These are phyloP conservation scores for Xenops minutus DNA, from an alignment of 2,797 vertebrate species.

Conservation along the genomic window DNA sequence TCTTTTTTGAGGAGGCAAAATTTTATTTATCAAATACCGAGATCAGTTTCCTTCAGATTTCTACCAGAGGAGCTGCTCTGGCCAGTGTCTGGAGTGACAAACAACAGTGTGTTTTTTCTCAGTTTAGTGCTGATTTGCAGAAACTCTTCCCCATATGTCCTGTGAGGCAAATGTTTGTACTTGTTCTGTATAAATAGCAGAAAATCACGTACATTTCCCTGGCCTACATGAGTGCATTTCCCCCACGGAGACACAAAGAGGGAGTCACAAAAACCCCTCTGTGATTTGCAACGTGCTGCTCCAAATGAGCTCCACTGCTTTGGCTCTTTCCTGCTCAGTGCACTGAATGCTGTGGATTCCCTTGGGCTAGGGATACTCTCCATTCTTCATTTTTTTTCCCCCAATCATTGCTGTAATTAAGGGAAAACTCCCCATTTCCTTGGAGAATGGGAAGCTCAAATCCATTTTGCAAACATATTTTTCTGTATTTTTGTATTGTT, in stretches of 20 bases:
- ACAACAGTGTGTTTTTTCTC: neutral
- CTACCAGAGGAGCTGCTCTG: neutral
- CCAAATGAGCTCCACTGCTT: neutral
- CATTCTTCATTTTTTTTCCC: rapidly evolving
- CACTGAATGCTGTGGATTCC: neutral
- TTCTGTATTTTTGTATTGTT: rapidly evolving
- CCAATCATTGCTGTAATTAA: neutral
- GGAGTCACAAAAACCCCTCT: neutral
- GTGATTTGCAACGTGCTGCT: neutral
- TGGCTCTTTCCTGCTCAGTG: neutral
- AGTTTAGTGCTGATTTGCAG: neutral
- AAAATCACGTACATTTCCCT: rapidly evolving
- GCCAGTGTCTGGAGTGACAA: neutral
- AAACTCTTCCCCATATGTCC: neutral
- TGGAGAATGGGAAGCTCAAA: neutral
- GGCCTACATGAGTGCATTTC: neutral
- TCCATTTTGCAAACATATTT: neutral
- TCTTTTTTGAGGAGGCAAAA: neutral
- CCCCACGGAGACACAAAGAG: neutral
- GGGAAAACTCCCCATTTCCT: neutral
- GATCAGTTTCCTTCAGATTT: neutral
- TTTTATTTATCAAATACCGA: neutral
- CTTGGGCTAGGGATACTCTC: neutral
- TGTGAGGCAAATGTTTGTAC: neutral
- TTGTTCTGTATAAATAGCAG: neutral